These are phyloP conservation scores for Lasiommata megera DNA, from an alignment of 2,888 invertebrate genomes.

Conservation along the genomic window DNA sequence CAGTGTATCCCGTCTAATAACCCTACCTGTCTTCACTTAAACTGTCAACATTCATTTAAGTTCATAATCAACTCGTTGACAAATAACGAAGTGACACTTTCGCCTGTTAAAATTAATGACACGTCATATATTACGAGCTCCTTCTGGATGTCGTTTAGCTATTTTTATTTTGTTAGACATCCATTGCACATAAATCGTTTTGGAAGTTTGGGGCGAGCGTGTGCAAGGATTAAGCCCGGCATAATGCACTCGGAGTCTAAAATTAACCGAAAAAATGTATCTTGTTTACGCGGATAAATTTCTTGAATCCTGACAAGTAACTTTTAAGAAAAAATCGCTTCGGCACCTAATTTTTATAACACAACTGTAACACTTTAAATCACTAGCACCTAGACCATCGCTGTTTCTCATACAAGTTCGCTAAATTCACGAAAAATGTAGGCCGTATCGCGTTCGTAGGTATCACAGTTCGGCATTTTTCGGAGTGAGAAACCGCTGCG, in stretches of 20 bases:
- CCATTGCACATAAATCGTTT: slow-evolving; percentile 54
- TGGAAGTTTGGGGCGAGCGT: slow-evolving; percentile 46
- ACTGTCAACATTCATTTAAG: slow-evolving; percentile 65
- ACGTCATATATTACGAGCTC: slow-evolving; percentile 58
- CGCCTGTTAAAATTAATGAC: slow-evolving; percentile 59
- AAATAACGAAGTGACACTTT: slow-evolving; percentile 68
- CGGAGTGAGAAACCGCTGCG: slow-evolving; percentile 36
- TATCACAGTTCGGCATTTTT: slow-evolving; percentile 54
- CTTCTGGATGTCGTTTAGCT: slow-evolving; percentile 39
- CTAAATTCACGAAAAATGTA: slow-evolving; percentile 21
- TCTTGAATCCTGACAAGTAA: slow-evolving; percentile 52
- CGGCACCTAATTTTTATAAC: slow-evolving; percentile 48
- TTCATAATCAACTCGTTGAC: slow-evolving; percentile 70
- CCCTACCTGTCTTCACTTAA: slow-evolving; percentile 57
- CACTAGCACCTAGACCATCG: slow-evolving; percentile 37
- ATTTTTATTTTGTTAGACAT: slow-evolving; percentile 60
- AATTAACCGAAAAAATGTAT: slow-evolving; percentile 51
- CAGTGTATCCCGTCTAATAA: slow-evolving; percentile 50
- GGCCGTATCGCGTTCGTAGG: slow-evolving; percentile 22
- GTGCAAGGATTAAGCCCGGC: slow-evolving; percentile 54
- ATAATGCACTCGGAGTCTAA: slow-evolving; percentile 55
- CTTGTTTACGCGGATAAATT: slow-evolving; percentile 59
- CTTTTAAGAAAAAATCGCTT: slow-evolving; percentile 51
- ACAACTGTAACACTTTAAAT: slow-evolving; percentile 40
- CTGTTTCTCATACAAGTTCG: slow-evolving; percentile 50